Evolutionary conservation across 2,113 vertebrate genomes (phyloP).

Genomic region (Pelobates fuscus): DNA sequence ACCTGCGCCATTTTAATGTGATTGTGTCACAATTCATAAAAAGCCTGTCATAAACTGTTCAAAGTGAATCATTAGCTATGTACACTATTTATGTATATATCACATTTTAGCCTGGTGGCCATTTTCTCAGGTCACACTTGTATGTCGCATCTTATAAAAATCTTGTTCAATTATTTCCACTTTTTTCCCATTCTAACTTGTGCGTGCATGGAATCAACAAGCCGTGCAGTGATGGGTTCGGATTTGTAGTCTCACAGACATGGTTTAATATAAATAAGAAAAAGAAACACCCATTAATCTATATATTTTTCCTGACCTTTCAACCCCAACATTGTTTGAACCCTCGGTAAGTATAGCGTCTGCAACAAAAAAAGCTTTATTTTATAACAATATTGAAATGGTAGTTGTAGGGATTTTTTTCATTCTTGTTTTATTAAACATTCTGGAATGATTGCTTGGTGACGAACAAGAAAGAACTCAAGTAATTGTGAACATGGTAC

Average conservation of each 20-base stretch:
- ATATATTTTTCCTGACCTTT: neutral
- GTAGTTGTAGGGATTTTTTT: no score
- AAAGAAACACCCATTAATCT: neutral
- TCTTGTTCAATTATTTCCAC: slow-evolving; percentile 34
- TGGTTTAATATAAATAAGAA: neutral
- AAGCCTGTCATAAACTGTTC: neutral
- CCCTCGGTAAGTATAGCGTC: no score
- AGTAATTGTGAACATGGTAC: no score
- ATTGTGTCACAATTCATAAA: slow-evolving; percentile 23
- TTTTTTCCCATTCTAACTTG: neutral
- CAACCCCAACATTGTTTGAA: no score
- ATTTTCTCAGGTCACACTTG: slow-evolving; percentile 12
- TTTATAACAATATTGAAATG: no score
- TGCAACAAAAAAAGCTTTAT: no score
- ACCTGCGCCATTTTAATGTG: slow-evolving; percentile 14
- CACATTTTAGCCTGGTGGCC: slow-evolving; percentile 20
- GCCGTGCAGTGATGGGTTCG: neutral
- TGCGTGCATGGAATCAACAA: slow-evolving; percentile 6
- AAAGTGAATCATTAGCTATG: slow-evolving; percentile 15
- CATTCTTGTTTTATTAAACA: no score
- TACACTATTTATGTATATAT: slow-evolving; percentile 21
- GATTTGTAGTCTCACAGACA: neutral
- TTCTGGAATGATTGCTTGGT: no score
- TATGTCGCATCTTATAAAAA: slow-evolving; percentile 20
- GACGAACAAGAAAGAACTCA: no score